phyloP scores from a whole-genome alignment of 2,797 vertebrate genomes.

The Epinephelus awoara region DNA sequence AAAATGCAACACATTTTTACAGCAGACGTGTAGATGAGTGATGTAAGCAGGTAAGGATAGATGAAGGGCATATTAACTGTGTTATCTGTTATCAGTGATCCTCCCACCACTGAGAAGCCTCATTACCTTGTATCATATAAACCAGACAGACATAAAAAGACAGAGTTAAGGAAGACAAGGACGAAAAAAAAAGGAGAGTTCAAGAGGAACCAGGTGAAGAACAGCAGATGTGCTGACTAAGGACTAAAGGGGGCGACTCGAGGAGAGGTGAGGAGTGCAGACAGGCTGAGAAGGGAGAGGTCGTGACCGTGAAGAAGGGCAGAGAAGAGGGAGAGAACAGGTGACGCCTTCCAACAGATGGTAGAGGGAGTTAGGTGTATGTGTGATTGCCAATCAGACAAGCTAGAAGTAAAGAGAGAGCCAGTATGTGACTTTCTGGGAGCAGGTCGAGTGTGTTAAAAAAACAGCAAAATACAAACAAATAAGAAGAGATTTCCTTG shows the following conservation, averaged over 20 bases:
- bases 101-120: not conserved
- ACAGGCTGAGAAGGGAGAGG: constrained; percentile 45
- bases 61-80: constrained; percentile 22
- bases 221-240: constrained; percentile 66
- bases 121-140: constrained; percentile 1
- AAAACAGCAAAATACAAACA: not conserved
- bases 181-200: constrained; percentile 13
- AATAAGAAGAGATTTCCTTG: not conserved
- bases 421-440: not conserved
- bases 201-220: constrained; percentile 41
- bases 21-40: constrained; percentile 2
- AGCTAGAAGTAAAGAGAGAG: too few relatives aligned
- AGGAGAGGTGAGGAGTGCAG: constrained; percentile 41
- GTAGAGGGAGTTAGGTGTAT: constrained; percentile 24
- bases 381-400: not conserved
- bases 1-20: constrained; percentile 19
- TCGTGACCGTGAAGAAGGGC: constrained; percentile 28
- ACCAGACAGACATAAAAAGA: constrained; percentile 1
- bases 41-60: constrained; percentile 16
- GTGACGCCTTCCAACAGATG: constrained; percentile 68
- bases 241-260: constrained; percentile 34
- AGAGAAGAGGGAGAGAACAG: constrained; percentile 35
- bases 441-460: not conserved
- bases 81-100: constrained; percentile 22
- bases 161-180: constrained; percentile 9